phyloP scores from a whole-genome alignment of 2,888 invertebrate species.

The Conus canariensis region DNA sequence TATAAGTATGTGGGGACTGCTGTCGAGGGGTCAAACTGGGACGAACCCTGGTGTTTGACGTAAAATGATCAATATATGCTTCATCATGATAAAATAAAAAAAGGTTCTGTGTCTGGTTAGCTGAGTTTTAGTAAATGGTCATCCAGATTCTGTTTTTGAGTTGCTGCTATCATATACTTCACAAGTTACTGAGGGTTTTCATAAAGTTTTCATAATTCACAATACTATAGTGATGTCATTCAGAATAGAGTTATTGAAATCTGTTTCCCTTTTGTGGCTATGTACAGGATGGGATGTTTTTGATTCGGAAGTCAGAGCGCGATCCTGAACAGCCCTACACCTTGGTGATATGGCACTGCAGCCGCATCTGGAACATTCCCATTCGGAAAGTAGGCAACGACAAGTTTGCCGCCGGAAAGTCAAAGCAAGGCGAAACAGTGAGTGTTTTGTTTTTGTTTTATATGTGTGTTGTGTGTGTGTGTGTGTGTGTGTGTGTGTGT shows the following conservation, averaged over 20 bases:
- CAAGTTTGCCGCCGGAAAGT: constrained; percentile 57
- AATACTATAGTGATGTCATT: too few species aligned
- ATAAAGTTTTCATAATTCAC: neutral
- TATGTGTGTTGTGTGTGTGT: neutral
- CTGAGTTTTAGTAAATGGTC: too few species aligned
- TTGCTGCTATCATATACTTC: too few species aligned
- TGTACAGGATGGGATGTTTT: constrained; percentile 60
- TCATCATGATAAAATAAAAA: too few species aligned
- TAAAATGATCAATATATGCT: too few species aligned
- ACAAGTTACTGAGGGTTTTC: too few species aligned
- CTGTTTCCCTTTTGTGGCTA: neutral
- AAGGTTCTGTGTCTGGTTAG: too few species aligned
- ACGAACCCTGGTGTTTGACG: too few species aligned
- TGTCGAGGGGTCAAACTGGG: too few species aligned
- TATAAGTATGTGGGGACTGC: too few species aligned
- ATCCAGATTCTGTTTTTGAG: too few species aligned
- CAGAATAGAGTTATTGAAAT: too few species aligned
- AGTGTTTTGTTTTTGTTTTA: constrained; percentile 4
- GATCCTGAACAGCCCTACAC: constrained; percentile 58
- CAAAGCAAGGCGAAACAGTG: constrained; percentile 57
- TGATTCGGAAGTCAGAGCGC: constrained; percentile 58
- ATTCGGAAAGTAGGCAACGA: constrained; percentile 52
- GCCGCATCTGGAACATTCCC: constrained; percentile 59
- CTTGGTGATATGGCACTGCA: constrained; percentile 55
- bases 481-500: neutral